phyloP scores from a whole-genome alignment of 2,888 invertebrate species.

The Lepidocyrtoides sp. region DNA sequence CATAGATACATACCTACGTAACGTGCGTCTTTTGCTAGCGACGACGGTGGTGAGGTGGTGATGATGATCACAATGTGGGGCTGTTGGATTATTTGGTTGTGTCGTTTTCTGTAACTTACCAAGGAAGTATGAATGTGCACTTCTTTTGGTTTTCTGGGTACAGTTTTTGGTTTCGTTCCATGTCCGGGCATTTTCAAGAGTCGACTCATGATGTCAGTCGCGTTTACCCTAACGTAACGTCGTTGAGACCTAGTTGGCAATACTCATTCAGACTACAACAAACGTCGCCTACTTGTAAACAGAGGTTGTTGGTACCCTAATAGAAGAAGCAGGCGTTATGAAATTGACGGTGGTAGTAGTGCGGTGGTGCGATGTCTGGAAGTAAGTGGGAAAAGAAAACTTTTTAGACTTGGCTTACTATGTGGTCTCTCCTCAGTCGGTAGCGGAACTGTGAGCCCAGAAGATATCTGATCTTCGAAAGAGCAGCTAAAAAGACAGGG shows the following conservation, averaged over 20 bases:
- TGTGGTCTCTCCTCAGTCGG: conserved; percentile 70
- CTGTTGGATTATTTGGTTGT: conserved; percentile 52
- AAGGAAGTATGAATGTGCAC: not conserved
- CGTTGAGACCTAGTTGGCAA: not conserved
- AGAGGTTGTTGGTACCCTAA: conserved; percentile 36
- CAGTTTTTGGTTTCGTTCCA: conserved; percentile 68
- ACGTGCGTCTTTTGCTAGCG: too few relatives aligned
- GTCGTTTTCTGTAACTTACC: conserved; percentile 23
- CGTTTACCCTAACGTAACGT: conserved; percentile 58
- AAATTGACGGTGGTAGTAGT: conserved; percentile 4
- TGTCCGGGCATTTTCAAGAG: conserved; percentile 77
- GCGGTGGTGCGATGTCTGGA: conserved; percentile 56
- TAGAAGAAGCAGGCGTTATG: not conserved
- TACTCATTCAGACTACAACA: conserved; percentile 22
- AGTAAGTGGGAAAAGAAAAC: conserved; percentile 52
- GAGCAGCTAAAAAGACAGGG: not conserved
- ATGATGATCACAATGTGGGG: conserved; percentile 32
- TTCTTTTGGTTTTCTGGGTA: conserved; percentile 49
- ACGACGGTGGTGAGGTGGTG: too few relatives aligned
- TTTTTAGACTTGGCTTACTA: conserved; percentile 61
- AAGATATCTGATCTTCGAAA: conserved; percentile 70
- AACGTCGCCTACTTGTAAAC: not conserved
- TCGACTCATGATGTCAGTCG: conserved; percentile 70
- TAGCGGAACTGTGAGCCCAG: conserved; percentile 70
- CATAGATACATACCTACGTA: too few relatives aligned